Percentiles rank a stretch among this genome's conserved stretches.
Conservation (phyloP, 2,113 vertebrate genomes). For the Bucco capensis region DNA sequence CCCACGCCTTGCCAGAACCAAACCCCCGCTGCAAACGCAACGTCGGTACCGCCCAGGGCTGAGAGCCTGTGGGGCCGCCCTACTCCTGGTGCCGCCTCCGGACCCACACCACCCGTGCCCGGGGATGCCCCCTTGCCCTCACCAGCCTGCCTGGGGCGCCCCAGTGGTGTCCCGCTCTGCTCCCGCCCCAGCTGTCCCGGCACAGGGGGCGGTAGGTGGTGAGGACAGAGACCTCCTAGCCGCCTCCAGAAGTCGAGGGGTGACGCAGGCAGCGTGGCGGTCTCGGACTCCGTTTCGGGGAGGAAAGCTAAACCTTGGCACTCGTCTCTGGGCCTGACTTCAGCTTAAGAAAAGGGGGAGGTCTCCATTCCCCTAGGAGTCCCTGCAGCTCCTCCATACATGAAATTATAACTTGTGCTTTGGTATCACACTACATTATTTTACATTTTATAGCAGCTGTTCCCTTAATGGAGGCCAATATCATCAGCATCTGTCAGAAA, state of each 20-base stretch:
- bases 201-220: too few relatives aligned
- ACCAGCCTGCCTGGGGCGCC: too few relatives aligned
- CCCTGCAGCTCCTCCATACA: neutral
- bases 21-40: fast-evolving
- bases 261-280: fast-evolving
- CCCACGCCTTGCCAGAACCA: neutral
- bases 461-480: neutral
- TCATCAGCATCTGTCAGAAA: neutral
- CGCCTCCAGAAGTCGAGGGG: too few relatives aligned
- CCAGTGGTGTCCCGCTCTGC: neutral
- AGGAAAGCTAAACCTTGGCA: fast-evolving
- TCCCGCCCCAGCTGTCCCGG: neutral
- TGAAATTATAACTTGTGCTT: fast-evolving
- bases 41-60: neutral
- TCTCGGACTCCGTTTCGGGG: fast-evolving
- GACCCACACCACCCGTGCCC: too few relatives aligned
- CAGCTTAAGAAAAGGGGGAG: fast-evolving
- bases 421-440: fast-evolving
- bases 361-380: fast-evolving
- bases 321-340: fast-evolving
- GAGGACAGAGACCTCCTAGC: fast-evolving
- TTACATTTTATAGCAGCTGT: neutral
- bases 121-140: too few relatives aligned
- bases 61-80: neutral
- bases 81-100: too few relatives aligned